Conservation (phyloP, 2,888 invertebrate genomes). For the Heliconius charithonia region DNA sequence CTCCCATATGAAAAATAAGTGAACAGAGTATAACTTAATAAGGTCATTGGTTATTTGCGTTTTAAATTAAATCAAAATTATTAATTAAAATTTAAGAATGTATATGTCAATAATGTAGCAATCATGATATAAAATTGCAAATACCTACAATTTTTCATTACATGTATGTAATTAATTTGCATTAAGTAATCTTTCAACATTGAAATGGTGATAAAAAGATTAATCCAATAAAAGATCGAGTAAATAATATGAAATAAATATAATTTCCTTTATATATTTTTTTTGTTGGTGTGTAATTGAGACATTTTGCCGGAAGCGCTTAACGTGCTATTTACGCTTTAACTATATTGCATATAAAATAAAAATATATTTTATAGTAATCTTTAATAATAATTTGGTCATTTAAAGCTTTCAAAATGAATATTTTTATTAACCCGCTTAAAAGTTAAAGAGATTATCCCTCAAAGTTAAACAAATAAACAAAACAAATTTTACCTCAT, state of each 20-base stretch:
- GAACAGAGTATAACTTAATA: no score
- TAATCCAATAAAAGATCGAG: background rate
- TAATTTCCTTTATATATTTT: background rate
- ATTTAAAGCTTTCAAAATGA: background rate
- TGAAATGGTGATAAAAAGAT: background rate
- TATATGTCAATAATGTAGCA: no score
- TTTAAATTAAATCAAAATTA: no score
- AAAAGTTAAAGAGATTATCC: background rate
- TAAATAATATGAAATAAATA: background rate
- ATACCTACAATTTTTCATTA: no score
- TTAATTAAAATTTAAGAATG: no score
- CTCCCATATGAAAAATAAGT: no score
- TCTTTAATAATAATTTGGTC: background rate
- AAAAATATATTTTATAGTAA: no score
- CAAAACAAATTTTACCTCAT: background rate
- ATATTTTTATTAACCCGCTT: background rate
- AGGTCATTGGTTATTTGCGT: no score
- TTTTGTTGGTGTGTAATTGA: conserved; percentile 1
- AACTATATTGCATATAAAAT: no score
- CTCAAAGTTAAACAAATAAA: background rate
- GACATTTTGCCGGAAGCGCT: conserved; percentile 4
- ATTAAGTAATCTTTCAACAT: background rate
- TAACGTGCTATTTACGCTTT: background rate
- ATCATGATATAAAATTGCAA: no score
- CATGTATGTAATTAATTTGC: no score